phyloP scores from a whole-genome alignment of 2,797 vertebrate genomes.

The Lagodon rhomboides region DNA sequence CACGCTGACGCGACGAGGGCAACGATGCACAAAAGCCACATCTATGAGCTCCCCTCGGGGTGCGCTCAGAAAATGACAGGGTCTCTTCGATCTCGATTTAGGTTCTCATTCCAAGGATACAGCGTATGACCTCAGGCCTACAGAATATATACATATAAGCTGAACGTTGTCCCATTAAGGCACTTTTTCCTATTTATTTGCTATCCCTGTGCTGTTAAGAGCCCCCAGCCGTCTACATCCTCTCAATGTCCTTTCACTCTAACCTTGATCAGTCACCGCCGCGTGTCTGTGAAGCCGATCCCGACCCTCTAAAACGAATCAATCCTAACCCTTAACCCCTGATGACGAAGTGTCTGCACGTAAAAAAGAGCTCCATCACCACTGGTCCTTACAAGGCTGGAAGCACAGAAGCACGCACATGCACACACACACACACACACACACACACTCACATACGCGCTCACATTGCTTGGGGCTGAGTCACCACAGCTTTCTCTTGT shows the following conservation, averaged over 20 bases:
- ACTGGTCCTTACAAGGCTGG: background rate
- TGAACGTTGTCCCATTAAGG: too few species aligned
- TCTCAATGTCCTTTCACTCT: background rate
- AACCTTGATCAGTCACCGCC: background rate
- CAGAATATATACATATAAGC: background rate
- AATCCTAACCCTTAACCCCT: background rate
- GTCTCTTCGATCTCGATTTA: background rate
- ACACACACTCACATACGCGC: background rate
- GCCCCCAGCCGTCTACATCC: background rate
- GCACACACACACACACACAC: background rate
- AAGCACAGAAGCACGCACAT: background rate
- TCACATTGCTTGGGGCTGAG: background rate
- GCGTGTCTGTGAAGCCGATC: background rate
- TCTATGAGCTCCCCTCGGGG: background rate
- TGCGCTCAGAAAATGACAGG: conserved; percentile 10
- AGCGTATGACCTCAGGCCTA: background rate
- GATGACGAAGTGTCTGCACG: background rate
- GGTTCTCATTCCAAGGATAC: background rate
- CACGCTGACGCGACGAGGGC: background rate
- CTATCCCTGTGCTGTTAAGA: background rate
- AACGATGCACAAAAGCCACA: conserved; percentile 12
- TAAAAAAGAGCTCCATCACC: background rate
- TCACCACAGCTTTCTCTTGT: conserved; percentile 3
- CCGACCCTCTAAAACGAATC: background rate
- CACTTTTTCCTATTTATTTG: background rate